Base-by-base conservation (phyloP, 2,888 invertebrate genomes). In the Halictus quadricinctus region DNA sequence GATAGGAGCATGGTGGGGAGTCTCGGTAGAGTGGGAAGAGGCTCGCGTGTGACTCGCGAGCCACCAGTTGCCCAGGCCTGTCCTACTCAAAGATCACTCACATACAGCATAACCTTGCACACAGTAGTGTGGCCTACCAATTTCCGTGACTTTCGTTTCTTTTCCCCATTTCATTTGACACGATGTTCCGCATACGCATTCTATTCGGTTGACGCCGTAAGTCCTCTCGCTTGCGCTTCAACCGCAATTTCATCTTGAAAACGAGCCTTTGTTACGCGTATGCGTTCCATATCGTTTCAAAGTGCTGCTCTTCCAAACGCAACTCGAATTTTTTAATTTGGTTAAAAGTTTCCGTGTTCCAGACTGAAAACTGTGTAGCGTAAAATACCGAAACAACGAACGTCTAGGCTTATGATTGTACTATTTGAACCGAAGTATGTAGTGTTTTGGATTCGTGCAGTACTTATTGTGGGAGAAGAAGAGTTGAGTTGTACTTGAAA, bases 51-150 rank as follows among this genome's bases (percentile, higher is more conserved):
- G 4, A 36, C 36, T 36, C 36, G 36, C 36, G 36, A 36, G 36
- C 4, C 36, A 36, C 36, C 36, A 36, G 36, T 36, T 36, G 36
- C 36, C 36, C 36, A 36, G 36, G 36, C 36, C 36, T 36, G 36
- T 36, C 36, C 5, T 89, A 89, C 88, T 88, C 89, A 89, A 81
- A 66, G 46, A 87, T 70, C 75, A 46, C 73, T 81, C 69, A 50
- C 76, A 77, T 70, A 72, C 58, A 79, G 76, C 66, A 76, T 88
- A 8, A 76, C 79, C 81, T 81, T 78, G 74, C 85, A 74, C 82
- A 81, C 79, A 80, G 80, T 82, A 72, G 81, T 0, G 21, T 50
- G 21, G 85, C 79, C 74, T 76, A 72, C 69, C 58, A 84, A 79
- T 84, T 86, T 83, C 83, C 84, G 86, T 76, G 74, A 86, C 80